Conservation (phyloP, 2,797 vertebrate genomes). For the Micropoecilia bifurca region DNA sequence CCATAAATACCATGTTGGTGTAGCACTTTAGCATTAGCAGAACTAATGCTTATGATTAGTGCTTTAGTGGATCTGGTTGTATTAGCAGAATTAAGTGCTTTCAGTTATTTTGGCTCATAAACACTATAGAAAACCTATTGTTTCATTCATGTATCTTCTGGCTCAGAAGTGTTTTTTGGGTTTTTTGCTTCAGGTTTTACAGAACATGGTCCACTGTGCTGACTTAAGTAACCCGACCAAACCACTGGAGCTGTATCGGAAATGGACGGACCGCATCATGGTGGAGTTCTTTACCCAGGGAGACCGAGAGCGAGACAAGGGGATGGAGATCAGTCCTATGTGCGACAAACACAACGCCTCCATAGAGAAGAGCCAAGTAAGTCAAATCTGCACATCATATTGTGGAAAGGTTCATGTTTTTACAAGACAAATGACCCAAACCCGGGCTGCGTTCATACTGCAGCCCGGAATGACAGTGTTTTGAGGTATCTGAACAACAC, state of each 20-base stretch:
- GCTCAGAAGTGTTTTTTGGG: background rate
- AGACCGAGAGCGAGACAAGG: slow-evolving; percentile 88
- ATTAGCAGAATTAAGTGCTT: background rate
- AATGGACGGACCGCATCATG: slow-evolving; percentile 93
- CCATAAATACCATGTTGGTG: background rate
- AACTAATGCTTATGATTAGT: background rate
- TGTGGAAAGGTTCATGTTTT: background rate
- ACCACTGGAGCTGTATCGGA: slow-evolving; percentile 89
- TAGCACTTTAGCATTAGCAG: background rate
- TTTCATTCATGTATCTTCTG: background rate
- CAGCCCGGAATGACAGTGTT: no score
- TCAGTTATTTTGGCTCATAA: background rate
- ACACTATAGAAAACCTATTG: background rate
- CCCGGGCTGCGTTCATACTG: no score
- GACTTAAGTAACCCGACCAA: slow-evolving; percentile 96
- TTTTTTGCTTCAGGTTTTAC: slow-evolving; percentile 84
- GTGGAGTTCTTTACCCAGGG: slow-evolving; percentile 92
- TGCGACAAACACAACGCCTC: slow-evolving; percentile 93
- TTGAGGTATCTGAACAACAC: no score
- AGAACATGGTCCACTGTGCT: slow-evolving; percentile 94
- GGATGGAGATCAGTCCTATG: slow-evolving; percentile 96
- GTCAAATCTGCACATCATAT: background rate
- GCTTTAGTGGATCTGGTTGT: background rate
- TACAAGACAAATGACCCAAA: background rate
- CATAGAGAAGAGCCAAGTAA: slow-evolving; percentile 92